These are phyloP conservation scores for Crocidura indochinensis DNA, from an alignment of 2,797 vertebrate species.

Conservation along the genomic window DNA sequence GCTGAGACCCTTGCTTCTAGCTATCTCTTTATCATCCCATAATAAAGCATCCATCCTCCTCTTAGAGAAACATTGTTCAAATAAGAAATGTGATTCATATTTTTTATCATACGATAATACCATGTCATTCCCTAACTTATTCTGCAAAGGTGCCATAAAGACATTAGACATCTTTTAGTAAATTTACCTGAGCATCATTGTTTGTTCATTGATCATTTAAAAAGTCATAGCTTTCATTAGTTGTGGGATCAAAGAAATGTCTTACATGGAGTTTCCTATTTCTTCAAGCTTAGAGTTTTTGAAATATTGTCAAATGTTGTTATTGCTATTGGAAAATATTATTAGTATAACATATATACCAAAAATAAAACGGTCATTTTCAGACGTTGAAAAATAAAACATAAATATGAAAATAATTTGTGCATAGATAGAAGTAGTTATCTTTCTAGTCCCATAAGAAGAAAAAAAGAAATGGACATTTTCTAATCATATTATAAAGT, in stretches of 20 bases:
- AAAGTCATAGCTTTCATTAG: neutral
- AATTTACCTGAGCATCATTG: neutral
- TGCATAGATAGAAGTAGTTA: no score
- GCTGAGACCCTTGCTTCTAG: neutral
- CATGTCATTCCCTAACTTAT: neutral
- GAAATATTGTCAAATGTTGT: neutral
- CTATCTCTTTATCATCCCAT: fast-evolving
- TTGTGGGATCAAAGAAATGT: neutral
- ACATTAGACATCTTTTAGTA: neutral
- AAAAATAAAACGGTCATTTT: slow-evolving; percentile 2
- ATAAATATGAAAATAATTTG: no score
- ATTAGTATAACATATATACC: neutral
- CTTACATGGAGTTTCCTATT: neutral
- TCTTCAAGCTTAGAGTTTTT: neutral
- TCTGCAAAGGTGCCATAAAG: neutral
- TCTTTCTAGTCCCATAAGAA: neutral
- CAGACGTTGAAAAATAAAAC: slow-evolving; percentile 12
- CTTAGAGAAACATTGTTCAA: neutral
- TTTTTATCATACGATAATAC: neutral
- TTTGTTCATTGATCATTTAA: neutral
- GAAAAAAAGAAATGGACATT: slow-evolving; percentile 33
- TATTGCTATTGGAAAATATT: neutral
- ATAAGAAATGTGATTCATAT: neutral
- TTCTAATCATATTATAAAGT: slow-evolving; percentile 29
- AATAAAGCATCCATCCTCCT: fast-evolving